Evolutionary conservation across 2,113 vertebrate species (phyloP).

Genomic region (Ifrita kowaldi): DNA sequence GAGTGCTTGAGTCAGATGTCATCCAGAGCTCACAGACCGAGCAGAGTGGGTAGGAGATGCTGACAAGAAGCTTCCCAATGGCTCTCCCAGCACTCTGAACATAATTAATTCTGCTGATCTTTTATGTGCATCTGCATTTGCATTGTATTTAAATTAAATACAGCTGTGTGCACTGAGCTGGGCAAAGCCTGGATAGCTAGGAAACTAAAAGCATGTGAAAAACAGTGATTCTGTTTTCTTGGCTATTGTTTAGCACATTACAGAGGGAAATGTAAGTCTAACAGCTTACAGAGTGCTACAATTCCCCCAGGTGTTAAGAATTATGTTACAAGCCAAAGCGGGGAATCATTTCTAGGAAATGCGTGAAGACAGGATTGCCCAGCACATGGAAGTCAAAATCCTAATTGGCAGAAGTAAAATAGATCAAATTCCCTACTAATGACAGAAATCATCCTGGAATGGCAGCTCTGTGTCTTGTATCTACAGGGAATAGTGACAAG

Average conservation of each 20-base stretch:
- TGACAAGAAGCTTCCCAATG: slow-evolving; percentile 10
- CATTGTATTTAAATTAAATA: slow-evolving; percentile 44
- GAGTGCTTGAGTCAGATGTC: slow-evolving; percentile 33
- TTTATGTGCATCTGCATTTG: slow-evolving; percentile 32
- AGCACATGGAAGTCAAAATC: neutral
- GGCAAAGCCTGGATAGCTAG: neutral
- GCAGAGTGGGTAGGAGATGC: slow-evolving; percentile 12
- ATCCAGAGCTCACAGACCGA: slow-evolving; percentile 6
- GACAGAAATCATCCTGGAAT: neutral
- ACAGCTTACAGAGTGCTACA: slow-evolving; percentile 12
- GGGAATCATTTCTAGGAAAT: slow-evolving; percentile 31
- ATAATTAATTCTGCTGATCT: slow-evolving; percentile 54
- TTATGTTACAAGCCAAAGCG: neutral
- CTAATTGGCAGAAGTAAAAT: slow-evolving; percentile 7
- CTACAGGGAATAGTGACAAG: neutral
- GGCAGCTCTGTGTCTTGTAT: neutral
- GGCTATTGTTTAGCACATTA: slow-evolving; percentile 17
- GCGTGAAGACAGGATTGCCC: neutral
- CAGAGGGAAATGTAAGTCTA: neutral
- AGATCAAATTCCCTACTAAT: neutral
- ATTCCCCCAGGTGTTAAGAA: slow-evolving; percentile 3
- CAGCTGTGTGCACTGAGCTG: slow-evolving; percentile 18
- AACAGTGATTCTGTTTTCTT: neutral
- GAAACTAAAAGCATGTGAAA: neutral
- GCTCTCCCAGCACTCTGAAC: neutral